Evolutionary conservation across 2,888 invertebrate genomes (phyloP), one percentile per base, ranked within the genome.

Genomic region (Dryobota labecula): DNA sequence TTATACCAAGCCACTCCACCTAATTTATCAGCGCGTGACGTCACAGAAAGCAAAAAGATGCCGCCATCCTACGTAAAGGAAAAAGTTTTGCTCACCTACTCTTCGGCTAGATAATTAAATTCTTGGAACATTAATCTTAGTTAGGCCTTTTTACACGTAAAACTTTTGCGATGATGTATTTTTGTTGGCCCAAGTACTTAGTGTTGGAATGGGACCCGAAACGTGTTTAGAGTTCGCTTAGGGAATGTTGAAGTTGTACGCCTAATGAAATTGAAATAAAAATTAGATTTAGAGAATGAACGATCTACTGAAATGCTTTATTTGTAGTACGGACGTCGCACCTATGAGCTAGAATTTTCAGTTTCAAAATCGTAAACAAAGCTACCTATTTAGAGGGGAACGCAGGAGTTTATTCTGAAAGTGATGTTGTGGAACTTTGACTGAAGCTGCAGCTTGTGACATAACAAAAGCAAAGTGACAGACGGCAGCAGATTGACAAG

Each of bases 71-170:
- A 76, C 78, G 75, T 66, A 73, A 80, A 84, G 56, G 78, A 82
- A 87, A 85, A 86, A 84, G 45, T 85, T 86, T 72, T 38, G 63
- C 76, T 76, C 79, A 84, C 81, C 83, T 81, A 84, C 83, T 76
- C 77, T 51, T 68, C 65, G 73, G 61, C 76, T 84, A 86, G 86
- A 86, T 86, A 85, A 85, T 87, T 87, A 87, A 87, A 86, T 85
- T 86, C 84, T 73, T 82, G 33, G 78, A 78, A 83, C 82, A 85
- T 87, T 86, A 81, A 85, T 87, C 88, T 85, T 83, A 81, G 78
- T 86, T 86, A 86, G 83, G 66, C 71, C 62, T 87, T 84, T 83
- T 86, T 76, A 82, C 68, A 87, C 78, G 79, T 82, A 57, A 70
- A 86, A 86, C 74, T 87, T 86, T 80, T 78, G 73, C 60, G 78